Conservation (phyloP, 37 sponge, comb jelly and placozoan species). For the Diacarnus erythraeanus region DNA sequence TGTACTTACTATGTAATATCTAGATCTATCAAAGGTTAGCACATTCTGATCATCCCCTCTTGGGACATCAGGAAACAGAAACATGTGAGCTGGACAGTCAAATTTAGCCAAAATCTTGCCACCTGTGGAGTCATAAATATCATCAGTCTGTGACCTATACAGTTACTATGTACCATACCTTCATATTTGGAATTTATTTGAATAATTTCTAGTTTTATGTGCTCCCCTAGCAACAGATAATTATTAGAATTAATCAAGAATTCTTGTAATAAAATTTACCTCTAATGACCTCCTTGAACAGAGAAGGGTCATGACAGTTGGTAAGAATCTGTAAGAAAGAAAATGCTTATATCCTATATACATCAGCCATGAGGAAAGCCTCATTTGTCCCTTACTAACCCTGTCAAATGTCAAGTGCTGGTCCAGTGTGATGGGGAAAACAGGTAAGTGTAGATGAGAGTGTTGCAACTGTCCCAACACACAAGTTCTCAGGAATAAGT, state of each 20-base stretch:
- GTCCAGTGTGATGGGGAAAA: conserved; percentile 69
- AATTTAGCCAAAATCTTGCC: conserved; percentile 77
- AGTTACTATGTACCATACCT: conserved; percentile 39
- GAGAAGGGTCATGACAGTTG: conserved; percentile 62
- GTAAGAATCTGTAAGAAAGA: conserved; percentile 59
- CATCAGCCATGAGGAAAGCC: neutral
- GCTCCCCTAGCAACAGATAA: conserved; percentile 54
- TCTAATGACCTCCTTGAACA: conserved; percentile 67
- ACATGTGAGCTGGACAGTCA: conserved; percentile 47
- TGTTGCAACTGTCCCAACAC: conserved; percentile 78
- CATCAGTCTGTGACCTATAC: neutral
- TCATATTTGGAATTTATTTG: conserved; percentile 60
- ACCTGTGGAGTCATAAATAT: conserved; percentile 31
- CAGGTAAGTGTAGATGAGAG: conserved; percentile 49
- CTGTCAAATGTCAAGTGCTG: conserved; percentile 66
- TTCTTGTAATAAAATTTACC: conserved; percentile 23
- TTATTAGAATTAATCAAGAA: neutral
- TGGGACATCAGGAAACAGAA: conserved; percentile 63
- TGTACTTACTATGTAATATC: conserved; percentile 51
- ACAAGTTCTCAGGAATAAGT: conserved; percentile 69
- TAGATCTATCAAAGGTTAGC: conserved; percentile 41
- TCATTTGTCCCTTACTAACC: conserved; percentile 23
- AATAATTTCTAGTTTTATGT: conserved; percentile 75
- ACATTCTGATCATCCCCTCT: neutral
- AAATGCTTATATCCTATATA: neutral